Percentiles rank a stretch among this genome's conserved stretches.
Conservation (phyloP, 2,113 vertebrate genomes). For the Hippocampus mohnikei region DNA sequence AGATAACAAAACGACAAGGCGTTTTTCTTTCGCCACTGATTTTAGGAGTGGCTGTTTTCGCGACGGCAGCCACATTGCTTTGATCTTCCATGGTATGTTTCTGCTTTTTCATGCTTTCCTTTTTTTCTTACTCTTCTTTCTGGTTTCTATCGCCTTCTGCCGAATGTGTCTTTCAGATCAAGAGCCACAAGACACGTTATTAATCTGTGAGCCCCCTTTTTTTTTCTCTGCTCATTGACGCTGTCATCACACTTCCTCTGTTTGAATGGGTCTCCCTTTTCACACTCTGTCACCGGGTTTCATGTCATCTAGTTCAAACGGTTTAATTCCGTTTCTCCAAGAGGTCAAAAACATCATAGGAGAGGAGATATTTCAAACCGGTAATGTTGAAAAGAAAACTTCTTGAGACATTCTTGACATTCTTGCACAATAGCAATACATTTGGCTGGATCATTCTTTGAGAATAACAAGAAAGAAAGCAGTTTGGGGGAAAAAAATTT, state of each 20-base stretch:
- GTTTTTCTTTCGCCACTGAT: constrained; percentile 41
- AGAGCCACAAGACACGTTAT: constrained; percentile 44
- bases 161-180: constrained; percentile 22
- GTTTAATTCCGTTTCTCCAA: constrained; percentile 35
- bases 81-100: constrained; percentile 8
- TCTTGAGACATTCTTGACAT: too few relatives aligned
- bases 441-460: neutral
- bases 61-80: constrained; percentile 20
- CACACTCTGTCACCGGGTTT: constrained; percentile 21
- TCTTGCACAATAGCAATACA: neutral
- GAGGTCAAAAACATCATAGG: neutral
- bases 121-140: constrained; percentile 1
- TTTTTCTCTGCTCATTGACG: constrained; percentile 29
- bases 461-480: too few relatives aligned
- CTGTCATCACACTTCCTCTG: constrained; percentile 37
- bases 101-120: neutral
- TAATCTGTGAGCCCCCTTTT: constrained; percentile 41
- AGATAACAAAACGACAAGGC: constrained; percentile 58
- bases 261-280: neutral
- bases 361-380: neutral
- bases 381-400: neutral
- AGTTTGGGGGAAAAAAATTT: too few relatives aligned
- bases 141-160: constrained; percentile 4
- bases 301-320: constrained; percentile 33
- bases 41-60: constrained; percentile 47